phyloP scores from a whole-genome alignment of 2,888 invertebrate species.

The Mesorhabditis sp. region DNA sequence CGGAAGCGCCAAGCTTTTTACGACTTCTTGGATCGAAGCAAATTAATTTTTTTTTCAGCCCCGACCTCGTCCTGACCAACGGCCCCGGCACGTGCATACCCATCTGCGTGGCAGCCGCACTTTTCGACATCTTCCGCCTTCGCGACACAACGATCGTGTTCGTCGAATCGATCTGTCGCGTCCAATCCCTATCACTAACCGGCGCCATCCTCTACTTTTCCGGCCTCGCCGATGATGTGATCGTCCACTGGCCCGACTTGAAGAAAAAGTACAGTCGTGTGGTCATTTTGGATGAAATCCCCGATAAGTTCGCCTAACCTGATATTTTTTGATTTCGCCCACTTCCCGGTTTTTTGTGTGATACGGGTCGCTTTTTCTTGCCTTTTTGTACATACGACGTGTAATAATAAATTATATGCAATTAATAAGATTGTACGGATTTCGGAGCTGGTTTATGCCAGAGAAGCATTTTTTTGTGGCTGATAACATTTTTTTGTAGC shows the following conservation, averaged over 20 bases:
- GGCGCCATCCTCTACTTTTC: slow-evolving; percentile 73
- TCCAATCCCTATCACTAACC: slow-evolving; percentile 79
- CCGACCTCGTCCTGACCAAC: slow-evolving; percentile 81
- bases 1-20: no score
- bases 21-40: no score
- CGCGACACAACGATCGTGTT: slow-evolving; percentile 70
- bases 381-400: no score
- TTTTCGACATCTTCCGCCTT: slow-evolving; percentile 65
- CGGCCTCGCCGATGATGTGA: slow-evolving; percentile 74
- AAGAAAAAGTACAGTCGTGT: slow-evolving; percentile 67
- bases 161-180: slow-evolving; percentile 90
- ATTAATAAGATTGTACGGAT: no score
- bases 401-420: no score
- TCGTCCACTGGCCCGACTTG: slow-evolving; percentile 88
- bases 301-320: background rate
- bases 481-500: no score
- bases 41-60: slow-evolving; percentile 60
- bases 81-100: slow-evolving; percentile 96
- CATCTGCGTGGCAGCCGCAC: slow-evolving; percentile 74
- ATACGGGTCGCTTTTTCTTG: no score
- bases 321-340: no score
- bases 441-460: no score
- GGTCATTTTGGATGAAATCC: background rate
- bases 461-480: no score
- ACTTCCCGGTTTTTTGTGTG: no score